Base-by-base conservation (phyloP, 2,797 vertebrate species). In the Lophius americanus region DNA sequence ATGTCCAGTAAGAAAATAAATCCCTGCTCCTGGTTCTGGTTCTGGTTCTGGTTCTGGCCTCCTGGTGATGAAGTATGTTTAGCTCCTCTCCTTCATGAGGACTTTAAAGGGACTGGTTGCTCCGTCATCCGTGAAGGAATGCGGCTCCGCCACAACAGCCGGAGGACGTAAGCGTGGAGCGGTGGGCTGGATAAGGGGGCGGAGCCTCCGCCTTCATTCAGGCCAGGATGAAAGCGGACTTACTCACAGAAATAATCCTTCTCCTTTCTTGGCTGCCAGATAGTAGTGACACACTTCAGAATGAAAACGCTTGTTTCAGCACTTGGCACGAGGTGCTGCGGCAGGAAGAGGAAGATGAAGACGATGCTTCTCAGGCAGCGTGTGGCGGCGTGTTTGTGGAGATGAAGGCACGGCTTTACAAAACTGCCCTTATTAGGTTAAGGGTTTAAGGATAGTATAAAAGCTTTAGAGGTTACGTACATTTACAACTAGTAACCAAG, bases 51-150 rank as follows among this genome's bases (percentile, higher is more conserved):
- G 23, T 23, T 23, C 23, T 23, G 23, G 23, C 23, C 23, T 23
- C 33, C 1, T 3, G 35, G 36, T 73, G 0, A 12, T 50, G 50
- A n/a, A 3, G 46, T n/a, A 7, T 12, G 1, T 35, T 4, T 5
- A 36, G 48, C 41, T 51, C 23, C 6, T 47, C 3, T 13, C 37
- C 23, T 23, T 23, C 23, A 23, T 0, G 10, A 46, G 52, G 32
- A 0, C 1, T 62, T 36, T 23, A 41, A 42, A 71, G 43, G 5
- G 69, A 64, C 72, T 7, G 48, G 79, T 68, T 61, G 81, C 72
- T 52, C n/a, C 38, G 51, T 82, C 68, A 55, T 44, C 67, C 64
- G 9, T 54, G 47, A 62, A 85, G 75, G 83, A 81, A 85, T 85
- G 4, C 57, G 41, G 70, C 78, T 44, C 56, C 54, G 42, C 64